These are phyloP conservation scores for Acromyrmex echinatior DNA, from an alignment of 1,140 invertebrate species.

Conservation along the genomic window DNA sequence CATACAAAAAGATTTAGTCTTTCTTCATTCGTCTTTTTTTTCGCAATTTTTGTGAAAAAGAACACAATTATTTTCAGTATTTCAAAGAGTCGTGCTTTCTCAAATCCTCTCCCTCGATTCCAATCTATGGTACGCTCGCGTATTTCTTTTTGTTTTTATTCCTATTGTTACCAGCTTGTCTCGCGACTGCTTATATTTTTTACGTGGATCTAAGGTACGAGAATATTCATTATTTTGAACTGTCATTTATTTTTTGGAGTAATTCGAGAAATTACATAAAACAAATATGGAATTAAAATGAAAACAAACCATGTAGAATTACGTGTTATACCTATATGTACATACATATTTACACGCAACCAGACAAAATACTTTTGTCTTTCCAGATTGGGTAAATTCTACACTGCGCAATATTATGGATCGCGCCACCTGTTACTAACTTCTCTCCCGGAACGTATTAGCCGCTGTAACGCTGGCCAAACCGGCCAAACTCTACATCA, in stretches of 20 bases:
- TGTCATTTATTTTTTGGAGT: neutral
- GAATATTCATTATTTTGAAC: neutral
- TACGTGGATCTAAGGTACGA: neutral
- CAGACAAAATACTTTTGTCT: slow-evolving; percentile 45
- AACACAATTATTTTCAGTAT: slow-evolving; percentile 34
- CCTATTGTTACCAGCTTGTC: slow-evolving; percentile 9
- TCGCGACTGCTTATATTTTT: slow-evolving; percentile 10
- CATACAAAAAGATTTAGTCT: neutral
- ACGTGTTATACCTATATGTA: neutral
- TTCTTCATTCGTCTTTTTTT: neutral
- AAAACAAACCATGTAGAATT: slow-evolving; percentile 4
- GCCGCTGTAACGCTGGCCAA: slow-evolving; percentile 76
- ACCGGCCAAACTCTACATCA: slow-evolving; percentile 81
- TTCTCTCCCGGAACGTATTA: slow-evolving; percentile 83
- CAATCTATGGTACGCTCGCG: neutral
- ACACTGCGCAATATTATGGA: slow-evolving; percentile 78
- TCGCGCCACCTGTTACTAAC: slow-evolving; percentile 86
- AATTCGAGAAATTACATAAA: neutral
- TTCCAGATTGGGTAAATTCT: slow-evolving; percentile 46
- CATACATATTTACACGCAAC: slow-evolving; percentile 23
- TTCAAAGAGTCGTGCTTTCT: neutral
- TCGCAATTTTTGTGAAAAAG: neutral
- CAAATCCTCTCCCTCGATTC: neutral
- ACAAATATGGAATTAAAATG: slow-evolving; percentile 15
- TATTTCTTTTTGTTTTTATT: neutral